These are phyloP conservation scores for Leptodactylus fallax DNA, from an alignment of 2,797 vertebrate species.

Conservation along the genomic window DNA sequence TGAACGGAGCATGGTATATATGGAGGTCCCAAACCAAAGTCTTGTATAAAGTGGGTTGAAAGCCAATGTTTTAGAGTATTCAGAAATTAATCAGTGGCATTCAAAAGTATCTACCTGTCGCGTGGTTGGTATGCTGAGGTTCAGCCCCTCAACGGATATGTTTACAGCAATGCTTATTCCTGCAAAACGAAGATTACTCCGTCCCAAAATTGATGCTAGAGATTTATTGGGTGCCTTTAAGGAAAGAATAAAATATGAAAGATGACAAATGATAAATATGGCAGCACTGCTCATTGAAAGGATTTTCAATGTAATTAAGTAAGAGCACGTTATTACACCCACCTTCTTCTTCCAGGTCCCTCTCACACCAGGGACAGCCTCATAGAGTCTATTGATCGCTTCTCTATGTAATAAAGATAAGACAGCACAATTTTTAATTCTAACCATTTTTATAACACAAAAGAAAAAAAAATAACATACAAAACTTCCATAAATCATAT, in stretches of 20 bases:
- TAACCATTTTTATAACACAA: neutral
- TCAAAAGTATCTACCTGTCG: conserved; percentile 81
- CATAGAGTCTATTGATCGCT: conserved; percentile 95
- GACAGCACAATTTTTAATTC: neutral
- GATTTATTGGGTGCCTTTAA: conserved; percentile 86
- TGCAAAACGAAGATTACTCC: conserved; percentile 93
- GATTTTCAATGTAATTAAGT: no score
- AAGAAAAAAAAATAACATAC: neutral
- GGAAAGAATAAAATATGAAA: neutral
- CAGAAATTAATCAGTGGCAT: neutral
- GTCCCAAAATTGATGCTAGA: conserved; percentile 90
- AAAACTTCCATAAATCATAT: no score
- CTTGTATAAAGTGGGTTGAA: no score
- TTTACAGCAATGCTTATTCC: conserved; percentile 92
- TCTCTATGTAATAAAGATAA: conserved; percentile 78
- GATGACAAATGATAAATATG: neutral
- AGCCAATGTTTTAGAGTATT: neutral
- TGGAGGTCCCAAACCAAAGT: no score
- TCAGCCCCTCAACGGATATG: conserved; percentile 91
- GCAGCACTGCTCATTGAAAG: no score
- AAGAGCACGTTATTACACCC: conserved; percentile 25
- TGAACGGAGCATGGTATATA: no score
- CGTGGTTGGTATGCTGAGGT: conserved; percentile 90
- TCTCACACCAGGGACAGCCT: conserved; percentile 90
- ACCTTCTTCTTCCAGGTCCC: conserved; percentile 96